These are phyloP conservation scores for Pterocles gutturalis DNA, from an alignment of 2,113 vertebrate genomes.

Conservation along the genomic window DNA sequence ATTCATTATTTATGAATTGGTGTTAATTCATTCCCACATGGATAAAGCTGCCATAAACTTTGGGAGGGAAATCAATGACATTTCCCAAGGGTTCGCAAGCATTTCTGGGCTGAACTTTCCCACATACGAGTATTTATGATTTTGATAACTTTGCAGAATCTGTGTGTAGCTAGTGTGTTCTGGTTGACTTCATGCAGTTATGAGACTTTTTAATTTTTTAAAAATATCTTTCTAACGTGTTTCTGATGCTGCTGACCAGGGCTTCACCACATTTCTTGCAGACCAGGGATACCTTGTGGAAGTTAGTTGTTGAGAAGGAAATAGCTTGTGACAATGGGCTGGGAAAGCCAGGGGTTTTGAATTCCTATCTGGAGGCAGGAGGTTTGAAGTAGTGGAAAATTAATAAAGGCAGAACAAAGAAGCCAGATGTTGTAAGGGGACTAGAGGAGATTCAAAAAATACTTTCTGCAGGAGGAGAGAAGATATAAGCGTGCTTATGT, in stretches of 20 bases:
- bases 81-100: not conserved
- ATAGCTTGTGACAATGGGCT: constrained; percentile 7
- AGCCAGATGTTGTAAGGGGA: constrained; percentile 21
- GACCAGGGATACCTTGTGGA: not conserved
- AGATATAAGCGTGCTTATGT: not conserved
- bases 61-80: not conserved
- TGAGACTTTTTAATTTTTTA: not conserved
- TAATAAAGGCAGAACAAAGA: constrained; percentile 57
- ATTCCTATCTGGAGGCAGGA: constrained; percentile 25
- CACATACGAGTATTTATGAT: not conserved
- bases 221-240: not conserved
- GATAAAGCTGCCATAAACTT: not conserved
- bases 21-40: not conserved
- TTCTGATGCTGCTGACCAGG: not conserved
- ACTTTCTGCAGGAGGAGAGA: not conserved
- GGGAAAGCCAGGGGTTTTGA: not conserved
- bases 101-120: not conserved
- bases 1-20: not conserved
- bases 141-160: not conserved
- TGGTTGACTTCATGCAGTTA: not conserved
- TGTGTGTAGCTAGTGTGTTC: not conserved
- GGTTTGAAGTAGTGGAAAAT: constrained; percentile 48
- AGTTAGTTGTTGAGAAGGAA: not conserved
- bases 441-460: not conserved
- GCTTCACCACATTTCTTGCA: not conserved